These are phyloP conservation scores for Pituophis catenifer DNA, from an alignment of 2,113 vertebrate species.

Conservation along the genomic window DNA sequence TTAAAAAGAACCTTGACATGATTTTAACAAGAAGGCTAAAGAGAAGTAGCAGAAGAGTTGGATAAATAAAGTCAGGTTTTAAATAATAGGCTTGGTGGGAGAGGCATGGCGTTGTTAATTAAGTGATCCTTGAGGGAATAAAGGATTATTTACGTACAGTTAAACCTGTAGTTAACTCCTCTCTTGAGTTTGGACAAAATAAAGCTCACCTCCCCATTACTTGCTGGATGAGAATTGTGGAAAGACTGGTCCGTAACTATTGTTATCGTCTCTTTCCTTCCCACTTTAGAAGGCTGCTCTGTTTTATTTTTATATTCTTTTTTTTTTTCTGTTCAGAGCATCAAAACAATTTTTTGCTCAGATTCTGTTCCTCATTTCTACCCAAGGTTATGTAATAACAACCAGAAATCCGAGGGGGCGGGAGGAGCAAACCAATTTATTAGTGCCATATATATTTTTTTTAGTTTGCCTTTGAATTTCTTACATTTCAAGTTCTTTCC, in stretches of 20 bases:
- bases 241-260: background rate
- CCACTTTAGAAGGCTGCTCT: background rate
- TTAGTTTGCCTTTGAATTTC: background rate
- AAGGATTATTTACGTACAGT: background rate
- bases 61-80: background rate
- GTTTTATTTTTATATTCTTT: background rate
- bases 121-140: background rate
- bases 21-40: background rate
- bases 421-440: background rate
- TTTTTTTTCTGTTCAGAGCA: background rate
- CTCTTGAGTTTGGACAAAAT: background rate
- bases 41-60: background rate
- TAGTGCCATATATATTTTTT: background rate
- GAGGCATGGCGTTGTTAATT: background rate
- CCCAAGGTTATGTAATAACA: background rate
- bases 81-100: background rate
- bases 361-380: background rate
- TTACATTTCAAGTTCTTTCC: background rate
- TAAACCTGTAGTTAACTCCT: background rate
- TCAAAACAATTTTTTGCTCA: background rate
- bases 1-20: background rate
- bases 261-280: background rate
- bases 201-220: background rate
- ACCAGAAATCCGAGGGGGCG: background rate
- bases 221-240: background rate